phyloP scores from a whole-genome alignment of 2,113 vertebrate species.

The Ochotona princeps region DNA sequence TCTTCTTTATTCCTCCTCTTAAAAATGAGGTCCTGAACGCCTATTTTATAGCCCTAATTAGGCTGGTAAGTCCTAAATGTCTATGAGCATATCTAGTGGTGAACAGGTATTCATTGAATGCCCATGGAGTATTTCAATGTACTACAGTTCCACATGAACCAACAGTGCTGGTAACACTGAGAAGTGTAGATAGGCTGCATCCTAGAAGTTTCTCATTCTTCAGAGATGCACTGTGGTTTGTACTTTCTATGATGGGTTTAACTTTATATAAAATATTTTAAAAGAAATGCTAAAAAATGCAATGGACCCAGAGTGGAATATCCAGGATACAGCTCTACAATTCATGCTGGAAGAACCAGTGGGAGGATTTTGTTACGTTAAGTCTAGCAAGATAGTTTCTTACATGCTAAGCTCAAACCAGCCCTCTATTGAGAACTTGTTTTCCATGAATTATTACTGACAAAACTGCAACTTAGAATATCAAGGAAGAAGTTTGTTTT shows the following conservation, averaged over 20 bases:
- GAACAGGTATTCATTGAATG: conserved; percentile 35
- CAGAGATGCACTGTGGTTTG: conserved; percentile 5
- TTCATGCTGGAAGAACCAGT: not conserved
- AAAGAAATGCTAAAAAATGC: conserved; percentile 35
- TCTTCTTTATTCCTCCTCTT: not conserved
- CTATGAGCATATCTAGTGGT: not conserved
- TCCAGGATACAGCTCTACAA: conserved; percentile 8
- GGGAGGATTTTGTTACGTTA: not conserved
- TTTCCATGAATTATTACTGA: conserved; percentile 28
- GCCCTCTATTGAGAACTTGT: conserved; percentile 9
- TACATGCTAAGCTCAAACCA: conserved; percentile 18
- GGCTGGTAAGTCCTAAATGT: conserved; percentile 4
- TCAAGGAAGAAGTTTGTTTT: conserved; percentile 27
- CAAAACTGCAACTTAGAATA: conserved; percentile 27
- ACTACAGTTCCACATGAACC: conserved; percentile 5
- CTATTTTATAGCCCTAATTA: not conserved
- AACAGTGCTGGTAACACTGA: not conserved
- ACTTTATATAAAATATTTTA: conserved; percentile 12
- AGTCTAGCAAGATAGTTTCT: not conserved
- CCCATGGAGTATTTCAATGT: not conserved
- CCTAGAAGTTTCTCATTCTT: not conserved
- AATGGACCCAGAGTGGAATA: conserved; percentile 19
- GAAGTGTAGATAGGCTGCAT: not conserved
- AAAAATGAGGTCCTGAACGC: not conserved
- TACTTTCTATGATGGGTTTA: not conserved